Evolutionary conservation across 92 coral and sea anemone species (phyloP).

Genomic region (Plumapathes pennacea): DNA sequence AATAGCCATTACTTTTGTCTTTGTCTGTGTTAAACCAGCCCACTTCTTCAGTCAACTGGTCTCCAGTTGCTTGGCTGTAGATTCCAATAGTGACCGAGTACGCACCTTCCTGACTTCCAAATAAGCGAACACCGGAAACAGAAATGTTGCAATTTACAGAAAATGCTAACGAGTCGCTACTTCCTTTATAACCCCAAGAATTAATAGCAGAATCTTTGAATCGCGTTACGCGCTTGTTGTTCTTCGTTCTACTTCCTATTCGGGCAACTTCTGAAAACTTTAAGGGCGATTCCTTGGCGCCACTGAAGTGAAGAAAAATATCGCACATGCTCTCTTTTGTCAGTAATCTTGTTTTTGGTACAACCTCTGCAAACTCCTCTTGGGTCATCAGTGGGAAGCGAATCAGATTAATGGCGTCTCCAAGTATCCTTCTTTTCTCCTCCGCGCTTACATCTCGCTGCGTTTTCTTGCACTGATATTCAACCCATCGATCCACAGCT

Average conservation of each 20-base stretch:
- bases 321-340: conserved; percentile 20
- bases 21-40: conserved; percentile 19
- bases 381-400: conserved; percentile 51
- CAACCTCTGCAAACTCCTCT: conserved; percentile 44
- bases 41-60: conserved; percentile 1
- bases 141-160: conserved; percentile 3
- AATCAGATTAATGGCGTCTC: conserved; percentile 46
- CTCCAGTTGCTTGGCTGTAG: too few species aligned
- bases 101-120: conserved; percentile 18
- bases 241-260: too few species aligned
- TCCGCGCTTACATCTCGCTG: conserved; percentile 3
- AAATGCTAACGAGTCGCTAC: conserved; percentile 8
- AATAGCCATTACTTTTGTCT: background rate
- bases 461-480: conserved; percentile 24
- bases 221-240: too few species aligned
- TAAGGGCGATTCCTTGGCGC: background rate
- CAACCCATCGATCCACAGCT: conserved; percentile 58
- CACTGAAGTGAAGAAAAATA: conserved; percentile 26
- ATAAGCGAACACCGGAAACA: conserved; percentile 28
- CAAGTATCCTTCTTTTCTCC: conserved; percentile 38
- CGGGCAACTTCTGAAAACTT: background rate
- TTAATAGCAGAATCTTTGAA: too few species aligned
- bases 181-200: conserved; percentile 6
- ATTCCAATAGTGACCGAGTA: conserved; percentile 20
- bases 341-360: conserved; percentile 26